Percentiles rank a stretch among this genome's conserved stretches.
Evolutionary conservation across 1,140 invertebrate genomes (phyloP).

Genomic region (Oryzaephilus surinamensis): DNA sequence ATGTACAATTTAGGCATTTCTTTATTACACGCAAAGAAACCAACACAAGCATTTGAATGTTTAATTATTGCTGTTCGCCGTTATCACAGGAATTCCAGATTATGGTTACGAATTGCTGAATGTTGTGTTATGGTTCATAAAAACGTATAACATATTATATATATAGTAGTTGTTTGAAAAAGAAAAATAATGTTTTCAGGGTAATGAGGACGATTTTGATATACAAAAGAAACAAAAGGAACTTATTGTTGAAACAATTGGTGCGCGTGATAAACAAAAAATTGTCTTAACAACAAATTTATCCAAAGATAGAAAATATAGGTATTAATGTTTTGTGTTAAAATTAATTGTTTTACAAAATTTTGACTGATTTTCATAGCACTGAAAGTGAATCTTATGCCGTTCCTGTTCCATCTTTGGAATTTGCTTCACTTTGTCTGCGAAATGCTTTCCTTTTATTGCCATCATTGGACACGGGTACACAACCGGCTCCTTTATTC

Average conservation of each 20-base stretch:
- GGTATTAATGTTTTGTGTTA: conserved; percentile 25
- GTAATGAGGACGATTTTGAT: conserved; percentile 56
- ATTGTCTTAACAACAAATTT: conserved; percentile 48
- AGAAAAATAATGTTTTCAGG: conserved; percentile 38
- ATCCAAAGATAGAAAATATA: conserved; percentile 47
- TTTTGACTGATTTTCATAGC: conserved; percentile 21
- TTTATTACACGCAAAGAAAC: conserved; percentile 68
- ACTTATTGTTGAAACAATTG: conserved; percentile 50
- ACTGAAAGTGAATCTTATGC: conserved; percentile 60
- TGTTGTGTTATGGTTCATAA: conserved; percentile 72
- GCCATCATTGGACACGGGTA: conserved; percentile 29
- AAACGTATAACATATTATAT: conserved; percentile 44
- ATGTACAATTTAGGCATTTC: conserved; percentile 88
- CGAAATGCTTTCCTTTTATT: conserved; percentile 69
- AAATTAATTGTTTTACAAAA: no score
- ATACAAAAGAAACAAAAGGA: conserved; percentile 50
- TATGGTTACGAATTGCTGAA: conserved; percentile 90
- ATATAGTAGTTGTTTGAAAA: neutral
- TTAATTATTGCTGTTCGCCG: conserved; percentile 78
- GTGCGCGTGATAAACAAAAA: conserved; percentile 52
- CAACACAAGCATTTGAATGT: conserved; percentile 81
- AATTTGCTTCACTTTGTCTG: conserved; percentile 81
- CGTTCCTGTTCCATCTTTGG: conserved; percentile 76
- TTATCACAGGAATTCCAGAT: conserved; percentile 75
- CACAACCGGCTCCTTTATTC: conserved; percentile 27